phyloP scores from a whole-genome alignment of 2,113 vertebrate species.

The Bettongia penicillata region DNA sequence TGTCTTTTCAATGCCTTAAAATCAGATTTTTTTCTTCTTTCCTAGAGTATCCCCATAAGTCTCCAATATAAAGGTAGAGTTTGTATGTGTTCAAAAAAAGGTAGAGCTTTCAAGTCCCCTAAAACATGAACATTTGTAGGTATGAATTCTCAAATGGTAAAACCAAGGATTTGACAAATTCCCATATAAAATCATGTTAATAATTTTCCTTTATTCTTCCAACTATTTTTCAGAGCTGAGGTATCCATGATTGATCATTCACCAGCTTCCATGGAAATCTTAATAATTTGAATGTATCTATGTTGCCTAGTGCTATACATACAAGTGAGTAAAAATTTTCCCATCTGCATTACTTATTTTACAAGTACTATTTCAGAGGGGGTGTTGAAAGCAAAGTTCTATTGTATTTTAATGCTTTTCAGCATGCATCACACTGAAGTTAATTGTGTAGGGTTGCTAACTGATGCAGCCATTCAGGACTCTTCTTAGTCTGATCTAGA shows the following conservation, averaged over 20 bases:
- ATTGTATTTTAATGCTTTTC: constrained; percentile 67
- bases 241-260: not conserved
- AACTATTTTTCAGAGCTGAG: not conserved
- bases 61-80: not conserved
- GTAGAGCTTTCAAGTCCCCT: not conserved
- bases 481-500: not conserved
- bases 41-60: not conserved
- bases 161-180: not conserved
- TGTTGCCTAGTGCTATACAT: not conserved
- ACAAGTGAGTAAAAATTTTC: not conserved
- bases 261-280: not conserved
- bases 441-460: constrained; percentile 15
- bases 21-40: not conserved
- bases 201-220: not conserved
- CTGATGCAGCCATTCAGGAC: constrained; percentile 2
- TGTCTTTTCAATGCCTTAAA: not conserved
- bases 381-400: not conserved
- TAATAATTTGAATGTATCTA: not conserved
- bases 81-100: not conserved
- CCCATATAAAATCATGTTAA: not conserved
- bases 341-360: not conserved
- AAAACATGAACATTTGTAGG: not conserved
- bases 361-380: not conserved
- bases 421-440: constrained; percentile 43
- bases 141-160: not conserved